Conservation (phyloP, 23 tunicate genomes). For the Aplidium turbinatum region DNA sequence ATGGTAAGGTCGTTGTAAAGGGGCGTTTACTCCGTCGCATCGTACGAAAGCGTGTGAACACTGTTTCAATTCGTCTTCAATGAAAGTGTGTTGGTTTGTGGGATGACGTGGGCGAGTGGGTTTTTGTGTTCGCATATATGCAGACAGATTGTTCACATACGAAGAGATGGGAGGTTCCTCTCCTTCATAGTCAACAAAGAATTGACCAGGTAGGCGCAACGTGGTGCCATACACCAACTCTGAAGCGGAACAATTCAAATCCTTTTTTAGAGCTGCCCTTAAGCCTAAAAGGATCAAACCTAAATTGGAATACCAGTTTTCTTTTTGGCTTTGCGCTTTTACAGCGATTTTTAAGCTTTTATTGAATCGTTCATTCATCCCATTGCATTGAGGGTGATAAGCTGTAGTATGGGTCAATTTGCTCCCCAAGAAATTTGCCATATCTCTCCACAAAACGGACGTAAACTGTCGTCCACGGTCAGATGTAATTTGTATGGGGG, state of each 20-base stretch:
- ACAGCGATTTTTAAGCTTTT: constrained; percentile 19
- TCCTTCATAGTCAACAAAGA: neutral
- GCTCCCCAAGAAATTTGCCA: constrained; percentile 6
- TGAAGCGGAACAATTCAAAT: neutral
- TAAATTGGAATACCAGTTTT: constrained; percentile 29
- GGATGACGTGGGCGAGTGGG: no score
- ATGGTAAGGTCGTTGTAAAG: no score
- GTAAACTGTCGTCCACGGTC: constrained; percentile 44
- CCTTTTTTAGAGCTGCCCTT: neutral
- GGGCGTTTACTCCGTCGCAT: no score
- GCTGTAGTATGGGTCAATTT: constrained; percentile 22
- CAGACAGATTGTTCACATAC: no score
- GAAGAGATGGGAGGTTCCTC: no score
- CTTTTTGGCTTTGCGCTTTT: constrained; percentile 3
- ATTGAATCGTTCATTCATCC: constrained; percentile 6
- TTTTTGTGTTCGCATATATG: no score
- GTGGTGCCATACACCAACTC: constrained; percentile 18
- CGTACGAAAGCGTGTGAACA: no score
- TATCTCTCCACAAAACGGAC: constrained; percentile 22
- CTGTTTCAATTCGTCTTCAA: no score
- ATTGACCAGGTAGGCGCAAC: constrained; percentile 3
- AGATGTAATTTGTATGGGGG: constrained; percentile 5
- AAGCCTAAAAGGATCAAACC: constrained; percentile 16
- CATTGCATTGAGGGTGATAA: constrained; percentile 25
- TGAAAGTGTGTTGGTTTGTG: no score